phyloP scores from a whole-genome alignment of 2,797 vertebrate genomes.

The Trichosurus vulpecula region DNA sequence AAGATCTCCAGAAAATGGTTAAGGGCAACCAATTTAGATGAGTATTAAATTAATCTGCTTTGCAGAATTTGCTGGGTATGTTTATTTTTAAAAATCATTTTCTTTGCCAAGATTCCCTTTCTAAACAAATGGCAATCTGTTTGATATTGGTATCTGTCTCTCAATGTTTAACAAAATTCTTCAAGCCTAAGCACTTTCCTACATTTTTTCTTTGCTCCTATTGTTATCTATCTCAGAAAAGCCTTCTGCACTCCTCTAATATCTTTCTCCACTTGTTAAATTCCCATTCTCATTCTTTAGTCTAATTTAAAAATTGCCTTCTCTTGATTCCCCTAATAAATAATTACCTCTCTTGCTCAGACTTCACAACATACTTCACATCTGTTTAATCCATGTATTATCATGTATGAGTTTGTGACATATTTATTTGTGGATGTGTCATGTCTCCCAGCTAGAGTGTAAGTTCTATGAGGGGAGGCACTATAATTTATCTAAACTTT shows the following conservation, averaged over 20 bases:
- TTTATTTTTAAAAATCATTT: constrained; percentile 55
- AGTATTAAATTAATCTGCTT: constrained; percentile 42
- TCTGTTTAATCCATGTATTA: not conserved
- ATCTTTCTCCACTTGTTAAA: not conserved
- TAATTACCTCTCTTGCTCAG: not conserved
- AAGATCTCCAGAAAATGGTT: constrained; percentile 57
- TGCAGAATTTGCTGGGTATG: constrained; percentile 37
- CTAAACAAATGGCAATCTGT: constrained; percentile 46
- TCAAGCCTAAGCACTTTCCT: not conserved
- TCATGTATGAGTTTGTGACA: not conserved
- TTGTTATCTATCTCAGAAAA: not conserved
- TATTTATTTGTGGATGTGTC: not conserved
- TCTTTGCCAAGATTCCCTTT: constrained; percentile 48
- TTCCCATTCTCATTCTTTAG: not conserved
- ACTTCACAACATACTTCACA: not conserved
- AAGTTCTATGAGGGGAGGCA: not conserved
- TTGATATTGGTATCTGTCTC: not conserved
- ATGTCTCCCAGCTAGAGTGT: not conserved
- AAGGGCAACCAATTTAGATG: constrained; percentile 40
- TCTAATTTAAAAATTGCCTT: not conserved
- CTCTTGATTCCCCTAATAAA: not conserved
- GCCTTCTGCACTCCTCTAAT: not conserved
- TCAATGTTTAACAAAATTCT: constrained; percentile 36
- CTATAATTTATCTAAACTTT: not conserved
- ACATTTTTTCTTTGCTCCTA: not conserved